Percentiles rank a stretch among this genome's conserved stretches.
Evolutionary conservation across 2,797 vertebrate species (phyloP).

Genomic region (Aeoliscus strigatus): DNA sequence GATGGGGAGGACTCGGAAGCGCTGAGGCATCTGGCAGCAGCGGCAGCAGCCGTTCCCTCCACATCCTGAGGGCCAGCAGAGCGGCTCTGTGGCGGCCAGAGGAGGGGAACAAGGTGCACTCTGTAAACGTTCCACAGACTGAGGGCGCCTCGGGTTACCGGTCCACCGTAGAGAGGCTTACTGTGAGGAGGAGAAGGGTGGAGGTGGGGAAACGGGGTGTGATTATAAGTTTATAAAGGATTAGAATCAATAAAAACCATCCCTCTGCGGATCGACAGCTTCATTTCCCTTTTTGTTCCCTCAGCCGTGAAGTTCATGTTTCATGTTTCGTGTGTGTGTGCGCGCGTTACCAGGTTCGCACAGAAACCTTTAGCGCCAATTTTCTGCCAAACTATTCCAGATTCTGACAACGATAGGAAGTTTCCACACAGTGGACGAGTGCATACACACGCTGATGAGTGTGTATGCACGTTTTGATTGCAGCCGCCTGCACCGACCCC

Average conservation of each 20-base stretch:
- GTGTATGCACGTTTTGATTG: no score
- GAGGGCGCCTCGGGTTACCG: constrained; percentile 53
- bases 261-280: no score
- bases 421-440: no score
- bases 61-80: constrained; percentile 69
- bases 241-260: constrained; percentile 33
- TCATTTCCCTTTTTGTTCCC: no score
- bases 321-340: no score
- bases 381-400: no score
- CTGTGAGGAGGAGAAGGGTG: constrained; percentile 45
- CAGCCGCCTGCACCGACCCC: constrained; percentile 8
- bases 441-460: no score
- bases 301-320: no score
- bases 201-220: constrained; percentile 25
- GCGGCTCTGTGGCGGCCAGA: constrained; percentile 50
- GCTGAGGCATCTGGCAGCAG: constrained; percentile 53
- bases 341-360: no score
- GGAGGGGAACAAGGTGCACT: constrained; percentile 72
- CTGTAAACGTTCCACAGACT: constrained; percentile 66
- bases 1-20: constrained; percentile 60
- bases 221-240: constrained; percentile 25
- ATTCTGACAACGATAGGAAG: no score
- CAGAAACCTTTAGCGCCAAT: no score
- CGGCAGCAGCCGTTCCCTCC: constrained; percentile 52
- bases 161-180: constrained; percentile 60